Percentiles rank a stretch among this genome's conserved stretches.
These are phyloP conservation scores for Trinectes maculatus DNA, from an alignment of 2,113 vertebrate genomes.

Conservation along the genomic window DNA sequence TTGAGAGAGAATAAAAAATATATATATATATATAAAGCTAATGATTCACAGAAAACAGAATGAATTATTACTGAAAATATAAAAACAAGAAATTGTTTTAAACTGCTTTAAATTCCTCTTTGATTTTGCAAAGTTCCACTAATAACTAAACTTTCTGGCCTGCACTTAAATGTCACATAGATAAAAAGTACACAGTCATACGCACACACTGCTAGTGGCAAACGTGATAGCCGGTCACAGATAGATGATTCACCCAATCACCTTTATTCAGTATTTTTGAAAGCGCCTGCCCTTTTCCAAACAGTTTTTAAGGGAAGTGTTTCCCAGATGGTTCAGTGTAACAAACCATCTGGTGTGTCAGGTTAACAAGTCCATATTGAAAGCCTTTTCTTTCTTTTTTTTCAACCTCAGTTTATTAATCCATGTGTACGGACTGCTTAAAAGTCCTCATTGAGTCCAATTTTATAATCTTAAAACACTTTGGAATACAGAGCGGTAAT, in stretches of 20 bases:
- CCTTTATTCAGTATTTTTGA: not conserved
- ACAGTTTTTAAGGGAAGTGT: not conserved
- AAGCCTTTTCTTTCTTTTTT: not conserved
- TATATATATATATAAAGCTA: too few relatives aligned
- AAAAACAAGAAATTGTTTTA: too few relatives aligned
- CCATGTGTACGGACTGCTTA: not conserved
- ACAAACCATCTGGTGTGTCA: not conserved
- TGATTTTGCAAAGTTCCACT: too few relatives aligned
- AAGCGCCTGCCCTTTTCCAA: not conserved
- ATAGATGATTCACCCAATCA: not conserved
- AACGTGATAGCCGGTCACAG: not conserved
- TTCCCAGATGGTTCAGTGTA: not conserved
- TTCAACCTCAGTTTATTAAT: not conserved
- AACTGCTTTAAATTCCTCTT: too few relatives aligned
- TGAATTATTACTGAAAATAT: too few relatives aligned
- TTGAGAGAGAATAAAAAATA: too few relatives aligned
- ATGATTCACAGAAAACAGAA: too few relatives aligned
- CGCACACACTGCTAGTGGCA: too few relatives aligned
- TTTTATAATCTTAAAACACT: constrained; percentile 12
- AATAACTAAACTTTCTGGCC: too few relatives aligned
- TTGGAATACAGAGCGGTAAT: not conserved
- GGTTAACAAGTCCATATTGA: not conserved
- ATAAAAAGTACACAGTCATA: too few relatives aligned
- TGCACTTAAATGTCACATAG: too few relatives aligned
- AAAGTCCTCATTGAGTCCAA: not conserved